Base-by-base conservation (phyloP, 1,140 invertebrate genomes). In the Euura saliciscinereae region DNA sequence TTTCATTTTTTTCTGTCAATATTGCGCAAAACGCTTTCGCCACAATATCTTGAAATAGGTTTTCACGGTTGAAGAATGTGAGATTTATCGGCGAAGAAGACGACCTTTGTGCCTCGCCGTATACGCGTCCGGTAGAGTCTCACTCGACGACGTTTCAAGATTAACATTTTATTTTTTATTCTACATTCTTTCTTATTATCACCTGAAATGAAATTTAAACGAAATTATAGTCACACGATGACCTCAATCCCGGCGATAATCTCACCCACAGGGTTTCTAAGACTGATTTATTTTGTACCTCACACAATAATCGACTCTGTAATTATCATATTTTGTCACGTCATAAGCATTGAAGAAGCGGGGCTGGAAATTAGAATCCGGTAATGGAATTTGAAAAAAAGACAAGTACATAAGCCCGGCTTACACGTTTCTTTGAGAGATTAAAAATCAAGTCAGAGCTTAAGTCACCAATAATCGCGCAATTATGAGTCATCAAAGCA, bases 31-130 rank as follows among this genome's bases (percentile, higher is more conserved):
- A 59, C 8, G 51, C 10, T 59, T 59, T 59, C 51, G 28, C 10
- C 51, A 59, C 13, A 59, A 59, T 59, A 59, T 59, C 51, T 59
- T 59, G 51, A 59, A 59, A 59, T 59, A 59, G 51, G 51, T 11
- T 59, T 59, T 59, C 51, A 6, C 51, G 5, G 3, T 59, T 59
- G 51, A n/a, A 28, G 28, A 28, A 51, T 11, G 46, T 6, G 51
- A 8, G 51, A 59, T 59, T 59, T 59, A 59, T 59, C 51, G 51
- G 5, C 51, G 51, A 59, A n/a, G 51, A n/a, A 11, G 51, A n/a
- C 51, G 13, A 59, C 51, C 51, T 59, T 6, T 59, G 51, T 59
- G 51, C 51, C 28, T 11, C 46, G 46, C 11, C 46, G 46, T 6
- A 7, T 51, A 59, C 51, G 51, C 51, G 13, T 5, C 6, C 3